A percentile compares a stretch with the other conserved stretches of the same genome.
Evolutionary conservation across 2,888 invertebrate genomes (phyloP).

Genomic region (Dryadula phaetusa): DNA sequence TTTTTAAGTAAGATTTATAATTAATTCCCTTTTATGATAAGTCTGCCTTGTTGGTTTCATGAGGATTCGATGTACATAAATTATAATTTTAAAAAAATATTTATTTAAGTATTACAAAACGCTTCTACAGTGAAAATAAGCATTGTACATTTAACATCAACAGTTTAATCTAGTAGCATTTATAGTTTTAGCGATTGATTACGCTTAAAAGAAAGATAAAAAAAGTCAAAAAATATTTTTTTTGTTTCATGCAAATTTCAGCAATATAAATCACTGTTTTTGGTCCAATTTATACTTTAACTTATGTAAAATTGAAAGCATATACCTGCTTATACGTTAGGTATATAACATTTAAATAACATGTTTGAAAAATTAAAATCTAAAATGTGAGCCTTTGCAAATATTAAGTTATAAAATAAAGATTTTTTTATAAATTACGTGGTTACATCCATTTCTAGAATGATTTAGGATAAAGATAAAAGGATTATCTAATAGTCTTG

Average conservation of each 20-base stretch:
- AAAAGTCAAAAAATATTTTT: too few species aligned
- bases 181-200: too few species aligned
- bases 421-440: background rate
- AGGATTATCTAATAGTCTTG: conserved; percentile 21
- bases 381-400: background rate
- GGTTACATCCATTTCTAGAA: conserved; percentile 13
- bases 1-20: background rate
- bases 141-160: too few species aligned
- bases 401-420: conserved; percentile 13
- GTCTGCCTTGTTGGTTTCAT: background rate
- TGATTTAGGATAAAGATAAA: conserved; percentile 33
- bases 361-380: background rate
- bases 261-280: too few species aligned
- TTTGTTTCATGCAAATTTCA: too few species aligned
- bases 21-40: background rate
- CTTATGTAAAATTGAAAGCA: too few species aligned
- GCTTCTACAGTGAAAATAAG: background rate
- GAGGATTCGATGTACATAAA: background rate
- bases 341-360: background rate
- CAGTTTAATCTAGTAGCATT: too few species aligned
- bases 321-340: too few species aligned
- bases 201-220: too few species aligned
- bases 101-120: background rate
- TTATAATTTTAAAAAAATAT: too few species aligned
- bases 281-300: too few species aligned